These are phyloP conservation scores for Hippopotamyrus pictus DNA, from an alignment of 2,797 vertebrate genomes.

Conservation along the genomic window DNA sequence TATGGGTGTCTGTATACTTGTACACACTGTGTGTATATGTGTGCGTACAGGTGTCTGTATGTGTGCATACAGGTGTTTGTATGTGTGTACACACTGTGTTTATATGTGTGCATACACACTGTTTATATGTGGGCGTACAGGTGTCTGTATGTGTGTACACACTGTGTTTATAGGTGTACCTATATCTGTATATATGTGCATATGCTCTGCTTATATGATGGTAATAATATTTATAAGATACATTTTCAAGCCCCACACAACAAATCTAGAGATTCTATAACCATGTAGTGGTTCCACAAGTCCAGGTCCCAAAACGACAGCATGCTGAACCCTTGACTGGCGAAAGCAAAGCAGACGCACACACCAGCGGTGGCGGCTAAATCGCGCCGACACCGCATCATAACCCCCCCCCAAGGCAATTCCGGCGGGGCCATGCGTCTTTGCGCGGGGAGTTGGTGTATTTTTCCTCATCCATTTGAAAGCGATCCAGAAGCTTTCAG, in stretches of 20 bases:
- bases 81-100: not conserved
- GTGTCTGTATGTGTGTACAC: not conserved
- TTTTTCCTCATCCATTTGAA: conserved; percentile 13
- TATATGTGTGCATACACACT: too few species aligned
- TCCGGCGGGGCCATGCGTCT: not conserved
- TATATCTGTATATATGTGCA: not conserved
- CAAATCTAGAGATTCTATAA: not conserved
- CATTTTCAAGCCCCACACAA: not conserved
- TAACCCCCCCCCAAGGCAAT: not conserved
- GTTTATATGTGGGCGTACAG: not conserved
- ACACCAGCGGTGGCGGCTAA: not conserved
- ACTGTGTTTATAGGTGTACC: not conserved
- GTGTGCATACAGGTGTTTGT: not conserved
- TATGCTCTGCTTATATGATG: not conserved
- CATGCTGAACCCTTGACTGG: not conserved
- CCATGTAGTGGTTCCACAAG: not conserved
- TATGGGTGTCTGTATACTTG: not conserved
- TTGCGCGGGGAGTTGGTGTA: not conserved
- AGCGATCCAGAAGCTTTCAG: conserved; percentile 16
- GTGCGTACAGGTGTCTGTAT: too few species aligned
- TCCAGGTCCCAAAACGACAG: not conserved
- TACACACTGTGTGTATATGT: too few species aligned
- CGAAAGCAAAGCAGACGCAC: not conserved
- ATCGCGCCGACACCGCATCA: not conserved
- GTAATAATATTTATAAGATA: not conserved